These are phyloP conservation scores for Geotrupes spiniger DNA, from an alignment of 2,888 invertebrate genomes.

Conservation along the genomic window DNA sequence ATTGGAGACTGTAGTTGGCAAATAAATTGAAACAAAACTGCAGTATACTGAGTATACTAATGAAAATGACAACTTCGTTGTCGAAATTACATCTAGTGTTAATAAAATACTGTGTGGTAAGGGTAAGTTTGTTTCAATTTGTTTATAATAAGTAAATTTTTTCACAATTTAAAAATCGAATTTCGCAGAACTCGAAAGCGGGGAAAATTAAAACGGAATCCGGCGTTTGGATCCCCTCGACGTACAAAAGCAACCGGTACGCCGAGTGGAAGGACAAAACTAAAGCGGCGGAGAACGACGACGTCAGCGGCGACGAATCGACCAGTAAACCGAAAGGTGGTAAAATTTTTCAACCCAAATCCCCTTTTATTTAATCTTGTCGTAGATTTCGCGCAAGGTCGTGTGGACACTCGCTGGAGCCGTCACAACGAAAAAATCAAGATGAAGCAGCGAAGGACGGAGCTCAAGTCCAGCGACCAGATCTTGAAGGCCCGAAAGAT, in stretches of 20 bases:
- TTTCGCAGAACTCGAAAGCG: constrained; percentile 43
- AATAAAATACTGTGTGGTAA: too few relatives aligned
- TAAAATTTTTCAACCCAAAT: constrained; percentile 4
- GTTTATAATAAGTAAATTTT: too few relatives aligned
- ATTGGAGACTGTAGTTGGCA: too few relatives aligned
- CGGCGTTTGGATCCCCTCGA: constrained; percentile 90
- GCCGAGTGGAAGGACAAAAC: constrained; percentile 80
- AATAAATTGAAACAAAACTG: too few relatives aligned
- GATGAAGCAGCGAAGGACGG: constrained; percentile 57
- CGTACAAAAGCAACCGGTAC: constrained; percentile 90
- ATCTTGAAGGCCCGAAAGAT: constrained; percentile 70
- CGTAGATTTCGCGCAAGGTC: constrained; percentile 37
- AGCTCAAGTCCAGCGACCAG: constrained; percentile 72
- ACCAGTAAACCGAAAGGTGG: constrained; percentile 20
- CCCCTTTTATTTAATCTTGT: constrained; percentile 13
- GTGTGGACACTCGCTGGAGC: constrained; percentile 70
- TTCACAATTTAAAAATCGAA: too few relatives aligned
- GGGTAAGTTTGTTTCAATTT: too few relatives aligned
- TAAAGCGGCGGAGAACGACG: constrained; percentile 53
- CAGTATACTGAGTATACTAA: too few relatives aligned
- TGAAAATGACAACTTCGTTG: too few relatives aligned
- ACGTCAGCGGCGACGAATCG: constrained; percentile 51
- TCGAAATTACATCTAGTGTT: too few relatives aligned
- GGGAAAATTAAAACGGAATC: constrained; percentile 94
- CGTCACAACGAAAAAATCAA: constrained; percentile 73